Evolutionary conservation across 1,140 invertebrate genomes (phyloP).

Genomic region (Mactra quadrangularis): DNA sequence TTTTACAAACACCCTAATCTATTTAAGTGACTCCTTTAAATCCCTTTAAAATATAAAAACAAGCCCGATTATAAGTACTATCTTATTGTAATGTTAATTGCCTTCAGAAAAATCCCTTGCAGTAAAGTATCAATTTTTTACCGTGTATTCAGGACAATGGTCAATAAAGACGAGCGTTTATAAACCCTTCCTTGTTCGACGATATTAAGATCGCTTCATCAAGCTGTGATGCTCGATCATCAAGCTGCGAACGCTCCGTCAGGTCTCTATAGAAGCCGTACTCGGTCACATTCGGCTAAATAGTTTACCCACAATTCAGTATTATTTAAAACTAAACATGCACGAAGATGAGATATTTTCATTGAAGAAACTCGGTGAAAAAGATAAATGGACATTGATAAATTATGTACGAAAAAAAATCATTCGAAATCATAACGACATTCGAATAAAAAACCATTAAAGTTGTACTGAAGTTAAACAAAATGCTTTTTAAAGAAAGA

Average conservation of each 20-base stretch:
- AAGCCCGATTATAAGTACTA: slow-evolving; percentile 15
- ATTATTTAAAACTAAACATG: slow-evolving; percentile 41
- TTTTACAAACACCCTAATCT: slow-evolving; percentile 33
- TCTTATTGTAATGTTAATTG: slow-evolving; percentile 45
- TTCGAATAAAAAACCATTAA: not conserved
- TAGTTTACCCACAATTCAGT: slow-evolving; percentile 31
- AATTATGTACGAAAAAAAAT: slow-evolving; percentile 6
- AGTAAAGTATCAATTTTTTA: slow-evolving; percentile 40
- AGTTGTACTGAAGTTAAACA: not conserved
- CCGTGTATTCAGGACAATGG: slow-evolving; percentile 6
- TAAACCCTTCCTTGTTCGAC: slow-evolving; percentile 10
- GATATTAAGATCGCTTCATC: slow-evolving; percentile 19
- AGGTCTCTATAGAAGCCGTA: slow-evolving; percentile 18
- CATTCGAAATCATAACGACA: slow-evolving; percentile 15
- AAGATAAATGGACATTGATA: slow-evolving; percentile 39
- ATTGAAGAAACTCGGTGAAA: slow-evolving; percentile 1
- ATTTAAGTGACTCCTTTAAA: slow-evolving; percentile 36
- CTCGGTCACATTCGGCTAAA: slow-evolving; percentile 27
- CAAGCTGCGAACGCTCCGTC: slow-evolving; percentile 33
- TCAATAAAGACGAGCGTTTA: slow-evolving; percentile 34
- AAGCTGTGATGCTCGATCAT: slow-evolving; percentile 38
- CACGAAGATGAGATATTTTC: slow-evolving; percentile 12
- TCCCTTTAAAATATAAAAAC: slow-evolving; percentile 19
- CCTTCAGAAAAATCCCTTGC: slow-evolving; percentile 1
- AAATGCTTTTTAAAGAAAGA: slow-evolving; percentile 15